Evolutionary conservation across 2,113 vertebrate species (phyloP).

Genomic region (Anseranas semipalmata): DNA sequence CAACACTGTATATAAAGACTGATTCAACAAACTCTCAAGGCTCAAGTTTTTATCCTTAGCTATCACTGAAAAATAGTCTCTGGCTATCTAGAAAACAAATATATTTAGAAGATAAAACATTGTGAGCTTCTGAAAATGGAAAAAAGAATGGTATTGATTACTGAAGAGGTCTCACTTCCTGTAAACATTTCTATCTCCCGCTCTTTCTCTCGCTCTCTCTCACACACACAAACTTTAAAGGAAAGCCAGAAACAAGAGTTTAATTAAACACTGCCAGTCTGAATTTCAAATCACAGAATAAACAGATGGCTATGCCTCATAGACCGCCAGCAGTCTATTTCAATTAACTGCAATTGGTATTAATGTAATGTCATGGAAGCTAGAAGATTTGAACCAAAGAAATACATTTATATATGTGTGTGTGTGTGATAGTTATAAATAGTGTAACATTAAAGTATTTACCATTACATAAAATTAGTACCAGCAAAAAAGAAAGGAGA

Average conservation of each 20-base stretch:
- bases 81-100: too few species aligned
- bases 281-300: constrained; percentile 22
- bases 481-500: not conserved
- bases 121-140: constrained; percentile 61
- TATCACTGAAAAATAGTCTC: not conserved
- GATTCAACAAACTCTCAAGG: not conserved
- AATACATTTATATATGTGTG: not conserved
- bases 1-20: not conserved
- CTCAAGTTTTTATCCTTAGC: not conserved
- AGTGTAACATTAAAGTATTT: not conserved
- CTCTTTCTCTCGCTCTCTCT: not conserved
- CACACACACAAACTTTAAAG: constrained; percentile 15
- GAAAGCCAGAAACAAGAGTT: constrained; percentile 40
- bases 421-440: not conserved
- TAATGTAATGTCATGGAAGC: not conserved
- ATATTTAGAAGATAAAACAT: constrained; percentile 26
- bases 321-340: not conserved
- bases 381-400: not conserved
- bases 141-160: constrained; percentile 65
- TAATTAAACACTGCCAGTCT: constrained; percentile 56
- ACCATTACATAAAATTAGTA: not conserved
- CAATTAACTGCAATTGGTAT: constrained; percentile 1
- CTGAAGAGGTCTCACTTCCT: constrained; percentile 54
- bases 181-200: constrained; percentile 45
- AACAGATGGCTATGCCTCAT: constrained; percentile 44